These are phyloP conservation scores for Platynereis dumerilii DNA, from an alignment of 2,888 invertebrate genomes.

Conservation along the genomic window DNA sequence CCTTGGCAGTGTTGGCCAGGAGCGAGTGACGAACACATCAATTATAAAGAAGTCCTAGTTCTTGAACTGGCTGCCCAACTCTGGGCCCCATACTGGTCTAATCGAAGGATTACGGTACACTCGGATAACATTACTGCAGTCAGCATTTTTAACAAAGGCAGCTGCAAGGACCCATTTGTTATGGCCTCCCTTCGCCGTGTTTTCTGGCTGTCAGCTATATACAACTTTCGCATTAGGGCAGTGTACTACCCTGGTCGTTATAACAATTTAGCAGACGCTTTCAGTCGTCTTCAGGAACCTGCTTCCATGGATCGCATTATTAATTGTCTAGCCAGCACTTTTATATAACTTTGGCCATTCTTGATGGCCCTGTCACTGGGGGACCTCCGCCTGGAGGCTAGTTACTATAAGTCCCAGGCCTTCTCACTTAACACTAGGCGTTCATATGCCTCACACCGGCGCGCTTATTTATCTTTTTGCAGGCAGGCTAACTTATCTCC, in stretches of 20 bases:
- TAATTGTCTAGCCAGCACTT: too few species aligned
- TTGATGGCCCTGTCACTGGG: too few species aligned
- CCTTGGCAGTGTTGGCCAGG: too few species aligned
- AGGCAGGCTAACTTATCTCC: not conserved
- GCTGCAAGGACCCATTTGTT: not conserved
- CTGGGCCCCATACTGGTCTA: too few species aligned
- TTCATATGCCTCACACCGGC: not conserved
- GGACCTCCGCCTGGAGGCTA: too few species aligned
- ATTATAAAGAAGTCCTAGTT: too few species aligned
- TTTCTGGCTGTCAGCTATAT: not conserved
- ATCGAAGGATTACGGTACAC: too few species aligned
- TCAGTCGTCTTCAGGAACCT: not conserved
- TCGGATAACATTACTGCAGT: not conserved
- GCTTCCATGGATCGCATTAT: too few species aligned
- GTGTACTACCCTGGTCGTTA: not conserved
- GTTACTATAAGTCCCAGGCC: constrained; percentile 2
- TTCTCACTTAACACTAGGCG: not conserved
- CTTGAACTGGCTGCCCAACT: too few species aligned
- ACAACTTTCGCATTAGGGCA: not conserved
- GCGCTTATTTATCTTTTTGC: constrained; percentile 12
- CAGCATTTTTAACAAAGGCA: not conserved
- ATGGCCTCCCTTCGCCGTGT: not conserved
- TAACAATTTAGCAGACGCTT: not conserved
- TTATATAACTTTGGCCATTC: too few species aligned
- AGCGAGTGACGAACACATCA: too few species aligned